phyloP scores from a whole-genome alignment of 2,888 invertebrate species.

The Carabus problematicus region DNA sequence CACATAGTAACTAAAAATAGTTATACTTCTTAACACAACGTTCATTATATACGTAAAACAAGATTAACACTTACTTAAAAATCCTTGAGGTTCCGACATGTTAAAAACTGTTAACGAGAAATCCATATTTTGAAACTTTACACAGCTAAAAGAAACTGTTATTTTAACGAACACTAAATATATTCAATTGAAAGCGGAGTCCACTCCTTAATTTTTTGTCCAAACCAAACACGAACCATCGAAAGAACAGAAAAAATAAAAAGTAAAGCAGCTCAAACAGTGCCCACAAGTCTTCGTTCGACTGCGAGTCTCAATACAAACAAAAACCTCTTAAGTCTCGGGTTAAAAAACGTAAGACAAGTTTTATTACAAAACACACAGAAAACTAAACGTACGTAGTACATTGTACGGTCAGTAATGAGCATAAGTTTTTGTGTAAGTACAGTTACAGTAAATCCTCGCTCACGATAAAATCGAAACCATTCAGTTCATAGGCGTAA shows the following conservation, averaged over 20 bases:
- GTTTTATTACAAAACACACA: conserved; percentile 43
- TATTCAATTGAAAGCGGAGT: conserved; percentile 32
- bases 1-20: too few relatives aligned
- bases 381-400: conserved; percentile 40
- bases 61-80: neutral
- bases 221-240: conserved; percentile 42
- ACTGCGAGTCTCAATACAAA: conserved; percentile 35
- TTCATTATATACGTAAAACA: neutral
- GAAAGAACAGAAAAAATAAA: conserved; percentile 25
- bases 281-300: conserved; percentile 40
- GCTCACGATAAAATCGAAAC: conserved; percentile 48
- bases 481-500: conserved; percentile 45
- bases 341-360: conserved; percentile 32
- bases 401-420: conserved; percentile 51
- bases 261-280: conserved; percentile 18
- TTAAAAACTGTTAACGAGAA: neutral
- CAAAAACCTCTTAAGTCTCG: conserved; percentile 40
- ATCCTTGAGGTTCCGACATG: neutral
- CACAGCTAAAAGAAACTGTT: conserved; percentile 18
- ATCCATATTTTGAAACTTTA: neutral
- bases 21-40: neutral
- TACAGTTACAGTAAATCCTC: conserved; percentile 49
- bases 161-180: conserved; percentile 34
- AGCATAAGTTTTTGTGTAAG: conserved; percentile 50
- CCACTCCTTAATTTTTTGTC: conserved; percentile 25